Percentiles rank a stretch among this genome's conserved stretches.
These are phyloP conservation scores for Pampus argenteus DNA, from an alignment of 2,797 vertebrate genomes.

Conservation along the genomic window DNA sequence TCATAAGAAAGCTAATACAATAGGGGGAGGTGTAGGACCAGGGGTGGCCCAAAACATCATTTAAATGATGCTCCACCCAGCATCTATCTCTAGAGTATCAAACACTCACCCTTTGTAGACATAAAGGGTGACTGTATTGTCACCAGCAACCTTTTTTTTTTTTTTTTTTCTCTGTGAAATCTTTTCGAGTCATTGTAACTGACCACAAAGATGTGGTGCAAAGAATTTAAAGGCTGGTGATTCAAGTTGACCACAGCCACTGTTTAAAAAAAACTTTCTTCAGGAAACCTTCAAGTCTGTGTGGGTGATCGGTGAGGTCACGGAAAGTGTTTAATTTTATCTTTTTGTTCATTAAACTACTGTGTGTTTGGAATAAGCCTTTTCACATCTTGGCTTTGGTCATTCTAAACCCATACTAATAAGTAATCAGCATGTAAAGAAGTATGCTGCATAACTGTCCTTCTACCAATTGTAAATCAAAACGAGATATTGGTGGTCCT, in stretches of 20 bases:
- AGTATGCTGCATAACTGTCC: slow-evolving; percentile 5
- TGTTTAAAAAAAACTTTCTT: not conserved
- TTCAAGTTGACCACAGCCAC: not conserved
- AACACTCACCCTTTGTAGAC: not conserved
- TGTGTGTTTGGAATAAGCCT: slow-evolving; percentile 15
- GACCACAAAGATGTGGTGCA: not conserved
- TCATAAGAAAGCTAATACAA: slow-evolving; percentile 21
- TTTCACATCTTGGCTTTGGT: slow-evolving; percentile 24
- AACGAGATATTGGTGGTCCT: too few relatives aligned
- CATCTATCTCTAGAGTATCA: slow-evolving; percentile 4
- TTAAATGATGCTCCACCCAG: slow-evolving; percentile 36
- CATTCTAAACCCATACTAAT: slow-evolving; percentile 35
- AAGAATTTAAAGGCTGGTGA: not conserved
- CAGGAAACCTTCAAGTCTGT: not conserved
- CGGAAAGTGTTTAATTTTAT: slow-evolving; percentile 16
- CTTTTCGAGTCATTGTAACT: not conserved
- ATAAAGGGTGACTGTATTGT: not conserved
- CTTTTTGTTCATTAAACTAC: slow-evolving; percentile 7
- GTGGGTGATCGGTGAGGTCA: not conserved
- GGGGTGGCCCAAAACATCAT: slow-evolving; percentile 17
- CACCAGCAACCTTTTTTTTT: not conserved
- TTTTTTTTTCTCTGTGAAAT: not conserved
- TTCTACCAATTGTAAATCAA: slow-evolving; percentile 3
- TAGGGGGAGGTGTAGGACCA: slow-evolving; percentile 22
- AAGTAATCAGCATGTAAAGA: slow-evolving; percentile 12